These are phyloP conservation scores for Bombylius major DNA, from an alignment of 2,888 invertebrate genomes.

Conservation along the genomic window DNA sequence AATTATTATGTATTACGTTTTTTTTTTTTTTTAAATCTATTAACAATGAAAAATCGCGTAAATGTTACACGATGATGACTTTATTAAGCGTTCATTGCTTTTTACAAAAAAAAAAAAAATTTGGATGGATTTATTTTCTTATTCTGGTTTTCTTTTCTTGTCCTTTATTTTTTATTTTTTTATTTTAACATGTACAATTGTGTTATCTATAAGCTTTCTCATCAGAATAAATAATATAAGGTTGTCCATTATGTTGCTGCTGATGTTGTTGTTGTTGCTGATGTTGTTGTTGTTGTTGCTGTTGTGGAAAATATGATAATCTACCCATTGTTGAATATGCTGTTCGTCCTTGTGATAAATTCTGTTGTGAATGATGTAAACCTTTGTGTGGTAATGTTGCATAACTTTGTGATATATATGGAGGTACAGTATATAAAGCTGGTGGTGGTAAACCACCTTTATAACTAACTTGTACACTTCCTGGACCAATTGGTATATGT, in stretches of 20 bases:
- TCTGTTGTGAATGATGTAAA: conserved; percentile 32
- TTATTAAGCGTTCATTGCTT: conserved; percentile 1
- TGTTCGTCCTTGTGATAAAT: conserved; percentile 35
- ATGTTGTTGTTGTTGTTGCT: conserved; percentile 32
- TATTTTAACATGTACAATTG: not conserved
- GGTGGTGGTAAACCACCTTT: conserved; percentile 37
- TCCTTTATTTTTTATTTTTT: not conserved
- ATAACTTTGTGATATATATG: conserved; percentile 45
- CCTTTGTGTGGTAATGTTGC: conserved; percentile 57
- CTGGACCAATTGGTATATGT: conserved; percentile 41
- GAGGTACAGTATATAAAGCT: conserved; percentile 46
- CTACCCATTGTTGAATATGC: conserved; percentile 52
- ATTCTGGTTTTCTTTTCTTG: no score
- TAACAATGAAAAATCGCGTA: conserved; percentile 20
- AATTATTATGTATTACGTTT: no score
- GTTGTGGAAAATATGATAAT: conserved; percentile 40
- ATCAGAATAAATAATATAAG: conserved; percentile 36
- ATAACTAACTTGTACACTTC: conserved; percentile 44
- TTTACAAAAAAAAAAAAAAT: not conserved
- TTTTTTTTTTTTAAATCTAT: not conserved
- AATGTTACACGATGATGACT: conserved; percentile 26
- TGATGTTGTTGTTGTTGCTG: conserved; percentile 26
- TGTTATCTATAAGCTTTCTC: conserved; percentile 37
- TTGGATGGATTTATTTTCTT: no score
- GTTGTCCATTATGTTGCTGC: conserved; percentile 25